These are phyloP conservation scores for Cathartes aura DNA, from an alignment of 2,113 vertebrate species.

Conservation along the genomic window DNA sequence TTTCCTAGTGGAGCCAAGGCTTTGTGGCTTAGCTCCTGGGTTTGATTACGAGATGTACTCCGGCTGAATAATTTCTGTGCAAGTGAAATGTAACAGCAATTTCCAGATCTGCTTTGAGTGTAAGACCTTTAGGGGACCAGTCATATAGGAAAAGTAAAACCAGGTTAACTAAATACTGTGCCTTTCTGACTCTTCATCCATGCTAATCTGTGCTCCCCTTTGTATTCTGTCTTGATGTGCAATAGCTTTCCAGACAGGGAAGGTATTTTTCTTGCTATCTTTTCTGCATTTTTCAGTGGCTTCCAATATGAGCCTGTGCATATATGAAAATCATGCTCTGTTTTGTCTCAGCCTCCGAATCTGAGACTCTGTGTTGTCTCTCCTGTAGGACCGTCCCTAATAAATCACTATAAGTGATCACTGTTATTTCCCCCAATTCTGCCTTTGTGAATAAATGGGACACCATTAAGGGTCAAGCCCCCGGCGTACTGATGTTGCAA, in stretches of 20 bases:
- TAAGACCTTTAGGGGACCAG: not conserved
- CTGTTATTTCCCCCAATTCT: not conserved
- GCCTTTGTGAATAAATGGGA: not conserved
- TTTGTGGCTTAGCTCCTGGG: not conserved
- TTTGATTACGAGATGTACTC: not conserved
- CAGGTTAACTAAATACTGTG: not conserved
- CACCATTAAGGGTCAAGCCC: not conserved
- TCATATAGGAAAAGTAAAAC: not conserved
- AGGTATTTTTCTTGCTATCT: not conserved
- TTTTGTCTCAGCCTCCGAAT: not conserved
- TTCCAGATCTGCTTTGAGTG: not conserved
- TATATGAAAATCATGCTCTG: not conserved
- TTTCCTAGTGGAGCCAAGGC: not conserved
- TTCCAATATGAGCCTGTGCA: not conserved
- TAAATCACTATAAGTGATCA: not conserved
- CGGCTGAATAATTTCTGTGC: not conserved
- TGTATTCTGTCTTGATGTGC: not conserved
- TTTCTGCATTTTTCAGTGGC: not conserved
- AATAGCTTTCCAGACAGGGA: not conserved
- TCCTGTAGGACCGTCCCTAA: not conserved
- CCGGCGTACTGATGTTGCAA: rapidly evolving
- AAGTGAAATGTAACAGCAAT: not conserved
- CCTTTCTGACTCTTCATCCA: not conserved
- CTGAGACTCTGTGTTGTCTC: not conserved
- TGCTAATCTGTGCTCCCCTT: not conserved